Conservation (phyloP, 2,797 vertebrate genomes). For the Nannoperca obscura region DNA sequence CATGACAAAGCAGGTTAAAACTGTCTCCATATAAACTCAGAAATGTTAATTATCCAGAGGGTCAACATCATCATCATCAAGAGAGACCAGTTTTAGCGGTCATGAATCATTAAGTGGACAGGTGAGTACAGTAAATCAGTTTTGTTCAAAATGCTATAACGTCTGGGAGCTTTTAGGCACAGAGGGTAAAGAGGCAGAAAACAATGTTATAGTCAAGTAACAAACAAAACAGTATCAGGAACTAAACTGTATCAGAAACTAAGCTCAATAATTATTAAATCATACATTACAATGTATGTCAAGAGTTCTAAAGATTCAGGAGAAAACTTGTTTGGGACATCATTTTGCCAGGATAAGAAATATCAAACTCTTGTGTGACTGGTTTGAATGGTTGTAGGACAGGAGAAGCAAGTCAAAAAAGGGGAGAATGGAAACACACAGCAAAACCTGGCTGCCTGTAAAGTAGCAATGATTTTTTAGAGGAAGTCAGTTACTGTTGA, state of each 20-base stretch:
- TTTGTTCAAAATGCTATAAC: background rate
- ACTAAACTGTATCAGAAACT: too few species aligned
- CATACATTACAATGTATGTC: too few species aligned
- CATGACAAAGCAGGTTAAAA: background rate
- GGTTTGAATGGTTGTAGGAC: background rate
- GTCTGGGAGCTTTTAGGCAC: background rate
- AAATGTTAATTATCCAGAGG: background rate
- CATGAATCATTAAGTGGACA: background rate
- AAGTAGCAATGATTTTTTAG: too few species aligned
- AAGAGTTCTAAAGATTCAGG: too few species aligned
- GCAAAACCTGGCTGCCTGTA: too few species aligned
- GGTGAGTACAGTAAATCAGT: background rate
- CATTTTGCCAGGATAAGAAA: too few species aligned
- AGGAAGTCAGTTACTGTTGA: too few species aligned
- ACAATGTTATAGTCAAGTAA: background rate
- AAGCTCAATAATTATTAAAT: background rate
- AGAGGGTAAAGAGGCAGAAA: background rate
- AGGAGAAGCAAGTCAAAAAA: background rate
- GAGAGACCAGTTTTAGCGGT: too few species aligned
- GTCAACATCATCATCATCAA: background rate
- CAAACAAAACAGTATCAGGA: background rate
- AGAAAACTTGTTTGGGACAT: too few species aligned
- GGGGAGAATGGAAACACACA: too few species aligned
- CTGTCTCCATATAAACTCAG: too few species aligned
- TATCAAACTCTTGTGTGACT: too few species aligned